phyloP scores from a whole-genome alignment of 2,888 invertebrate species.

The Philhelius pedissequus region DNA sequence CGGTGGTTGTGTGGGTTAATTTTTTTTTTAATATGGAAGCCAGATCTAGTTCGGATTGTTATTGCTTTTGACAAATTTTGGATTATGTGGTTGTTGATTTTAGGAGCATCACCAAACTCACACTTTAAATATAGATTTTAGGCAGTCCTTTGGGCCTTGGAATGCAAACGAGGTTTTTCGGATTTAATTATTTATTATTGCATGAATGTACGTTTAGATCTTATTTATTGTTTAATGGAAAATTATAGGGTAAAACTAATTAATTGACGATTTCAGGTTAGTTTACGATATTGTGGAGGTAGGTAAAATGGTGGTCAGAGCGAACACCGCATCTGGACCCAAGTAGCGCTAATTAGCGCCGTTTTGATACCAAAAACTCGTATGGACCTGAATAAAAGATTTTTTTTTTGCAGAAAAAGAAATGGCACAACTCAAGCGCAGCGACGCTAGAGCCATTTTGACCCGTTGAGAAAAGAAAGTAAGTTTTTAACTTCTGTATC shows the following conservation, averaged over 20 bases:
- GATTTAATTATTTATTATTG: neutral
- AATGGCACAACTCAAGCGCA: too few species aligned
- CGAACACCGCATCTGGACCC: too few species aligned
- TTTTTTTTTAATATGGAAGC: neutral
- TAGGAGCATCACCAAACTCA: neutral
- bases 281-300: too few species aligned
- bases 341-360: too few species aligned
- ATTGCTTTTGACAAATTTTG: neutral
- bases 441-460: too few species aligned
- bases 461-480: too few species aligned
- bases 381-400: too few species aligned
- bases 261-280: neutral
- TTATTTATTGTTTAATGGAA: neutral
- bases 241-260: neutral
- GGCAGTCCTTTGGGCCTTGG: neutral
- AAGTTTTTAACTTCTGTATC: too few species aligned
- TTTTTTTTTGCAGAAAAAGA: too few species aligned
- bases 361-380: too few species aligned
- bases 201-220: neutral
- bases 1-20: neutral
- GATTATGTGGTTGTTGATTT: neutral
- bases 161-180: neutral
- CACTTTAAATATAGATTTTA: neutral
- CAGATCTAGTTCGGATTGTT: conserved; percentile 6
- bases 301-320: too few species aligned